Evolutionary conservation across 2,888 invertebrate genomes (phyloP), one percentile per base, ranked within the genome.

Genomic region (Melangyna quadrimaculata): DNA sequence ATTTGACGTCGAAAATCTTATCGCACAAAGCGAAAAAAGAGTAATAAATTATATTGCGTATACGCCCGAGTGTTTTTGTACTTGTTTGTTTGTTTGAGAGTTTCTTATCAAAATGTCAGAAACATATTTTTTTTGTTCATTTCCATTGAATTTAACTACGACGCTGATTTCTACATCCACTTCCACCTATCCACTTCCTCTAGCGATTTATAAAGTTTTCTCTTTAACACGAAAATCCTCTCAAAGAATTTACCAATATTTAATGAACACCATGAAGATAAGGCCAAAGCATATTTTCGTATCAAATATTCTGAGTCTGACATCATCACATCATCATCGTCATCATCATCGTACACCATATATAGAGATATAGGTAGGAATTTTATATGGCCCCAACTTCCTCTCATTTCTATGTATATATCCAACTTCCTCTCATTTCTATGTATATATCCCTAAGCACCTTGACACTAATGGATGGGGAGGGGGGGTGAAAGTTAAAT

Each of bases 381-480:
- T 48, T 22, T 35, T 35, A 24, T 48, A 51, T 43, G 7, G 24
- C 45, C n/a, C 2, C 24, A 37, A 27, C 27, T 24, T 19, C 17
- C 12, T 48, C 40, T 40, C 40, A 12, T 22, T 4, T 22, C 12
- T 12, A n/a, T n/a, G n/a, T n/a, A n/a, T n/a, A 9, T 29, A 37
- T n/a, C 17, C 40, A 37, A 37, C 37, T 17, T 24, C n/a, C n/a
- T 61, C 37, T 43, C 40, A 6, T 17, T 17, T 8, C n/a, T n/a
- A n/a, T n/a, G n/a, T n/a, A n/a, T n/a, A 9, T 35, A 40, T 32
- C 51, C 61, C 71, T 71, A 55, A 78, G 71, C 79, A 80, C 74
- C 74, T 80, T 74, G 79, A 61, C 79, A 80, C 69, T 74, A 80
- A 74, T 70, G 63, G 69, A 53, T 37, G 67, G 37, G 63, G 69